A percentile compares a stretch with the other conserved stretches of the same genome.
Evolutionary conservation across 2,797 vertebrate genomes (phyloP).

Genomic region (Odontamblyopus lacepedii): DNA sequence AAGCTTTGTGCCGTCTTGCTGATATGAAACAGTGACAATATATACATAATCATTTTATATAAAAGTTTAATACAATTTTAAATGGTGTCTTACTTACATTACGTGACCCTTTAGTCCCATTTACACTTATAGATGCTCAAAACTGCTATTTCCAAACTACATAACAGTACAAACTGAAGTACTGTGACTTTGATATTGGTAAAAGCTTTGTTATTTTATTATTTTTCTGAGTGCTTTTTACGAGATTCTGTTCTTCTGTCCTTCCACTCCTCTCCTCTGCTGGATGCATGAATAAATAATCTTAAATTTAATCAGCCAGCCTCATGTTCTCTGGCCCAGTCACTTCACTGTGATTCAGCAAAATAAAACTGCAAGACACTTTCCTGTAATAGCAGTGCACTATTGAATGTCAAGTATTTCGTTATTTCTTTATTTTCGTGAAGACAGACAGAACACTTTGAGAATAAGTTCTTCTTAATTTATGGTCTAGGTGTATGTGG

Average conservation of each 20-base stretch:
- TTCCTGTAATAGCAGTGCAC: slow-evolving; percentile 3
- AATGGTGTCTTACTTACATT: background rate
- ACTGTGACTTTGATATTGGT: background rate
- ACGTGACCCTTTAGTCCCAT: background rate
- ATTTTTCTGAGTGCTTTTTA: background rate
- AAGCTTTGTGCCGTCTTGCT: no score
- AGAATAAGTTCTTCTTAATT: slow-evolving; percentile 28
- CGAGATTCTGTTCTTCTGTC: background rate
- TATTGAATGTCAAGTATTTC: background rate
- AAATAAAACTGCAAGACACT: slow-evolving; percentile 31
- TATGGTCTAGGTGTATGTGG: background rate
- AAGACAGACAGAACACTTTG: background rate
- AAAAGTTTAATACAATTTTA: background rate
- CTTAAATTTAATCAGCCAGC: slow-evolving; percentile 22
- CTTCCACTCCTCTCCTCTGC: slow-evolving; percentile 1
- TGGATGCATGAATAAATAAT: slow-evolving; percentile 33
- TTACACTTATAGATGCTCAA: background rate
- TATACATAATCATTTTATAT: no score
- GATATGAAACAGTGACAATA: no score
- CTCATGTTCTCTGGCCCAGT: slow-evolving; percentile 19
- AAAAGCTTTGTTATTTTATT: background rate
- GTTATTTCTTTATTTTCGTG: background rate
- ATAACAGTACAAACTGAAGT: background rate
- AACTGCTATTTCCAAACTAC: background rate
- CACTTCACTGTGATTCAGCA: slow-evolving; percentile 58